A percentile compares a stretch with the other conserved stretches of the same genome.
Evolutionary conservation across 2,113 vertebrate species (phyloP).

Genomic region (Heterotis niloticus): DNA sequence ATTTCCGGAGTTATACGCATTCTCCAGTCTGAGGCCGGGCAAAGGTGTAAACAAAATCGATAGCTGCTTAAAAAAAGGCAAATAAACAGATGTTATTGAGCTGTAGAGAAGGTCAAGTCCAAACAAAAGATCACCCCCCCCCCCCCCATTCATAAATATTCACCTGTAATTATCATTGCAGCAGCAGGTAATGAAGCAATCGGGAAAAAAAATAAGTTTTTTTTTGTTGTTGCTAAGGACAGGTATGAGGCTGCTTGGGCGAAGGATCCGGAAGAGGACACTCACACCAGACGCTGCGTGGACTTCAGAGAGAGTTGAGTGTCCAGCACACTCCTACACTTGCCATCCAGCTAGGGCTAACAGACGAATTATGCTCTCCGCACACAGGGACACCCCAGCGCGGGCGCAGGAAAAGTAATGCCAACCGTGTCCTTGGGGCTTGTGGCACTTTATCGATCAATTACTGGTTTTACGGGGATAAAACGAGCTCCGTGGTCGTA

Average conservation of each 20-base stretch:
- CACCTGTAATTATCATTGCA: constrained; percentile 64
- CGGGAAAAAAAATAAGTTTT: constrained; percentile 46
- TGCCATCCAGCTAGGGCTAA: neutral
- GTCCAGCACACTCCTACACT: no score
- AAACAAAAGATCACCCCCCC: constrained; percentile 59
- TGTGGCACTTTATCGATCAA: neutral
- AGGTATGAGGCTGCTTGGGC: constrained; percentile 47
- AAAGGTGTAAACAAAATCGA: constrained; percentile 61
- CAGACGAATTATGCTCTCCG: neutral
- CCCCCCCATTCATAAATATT: constrained; percentile 65
- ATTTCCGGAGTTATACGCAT: constrained; percentile 48
- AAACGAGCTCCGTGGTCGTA: neutral
- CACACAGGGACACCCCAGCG: neutral
- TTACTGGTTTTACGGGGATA: neutral
- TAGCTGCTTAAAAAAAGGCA: constrained; percentile 44
- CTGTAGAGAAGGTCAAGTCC: constrained; percentile 64
- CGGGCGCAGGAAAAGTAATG: neutral
- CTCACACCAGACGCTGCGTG: neutral
- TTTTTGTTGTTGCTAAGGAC: constrained; percentile 39
- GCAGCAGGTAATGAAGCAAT: constrained; percentile 60
- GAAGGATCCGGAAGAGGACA: constrained; percentile 42
- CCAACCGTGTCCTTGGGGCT: neutral
- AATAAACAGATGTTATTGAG: constrained; percentile 62
- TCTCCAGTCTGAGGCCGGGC: constrained; percentile 33
- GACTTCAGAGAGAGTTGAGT: neutral